A percentile compares a stretch with the other conserved stretches of the same genome.
Conservation (phyloP, 2,888 invertebrate species). For the Phalera bucephala region DNA sequence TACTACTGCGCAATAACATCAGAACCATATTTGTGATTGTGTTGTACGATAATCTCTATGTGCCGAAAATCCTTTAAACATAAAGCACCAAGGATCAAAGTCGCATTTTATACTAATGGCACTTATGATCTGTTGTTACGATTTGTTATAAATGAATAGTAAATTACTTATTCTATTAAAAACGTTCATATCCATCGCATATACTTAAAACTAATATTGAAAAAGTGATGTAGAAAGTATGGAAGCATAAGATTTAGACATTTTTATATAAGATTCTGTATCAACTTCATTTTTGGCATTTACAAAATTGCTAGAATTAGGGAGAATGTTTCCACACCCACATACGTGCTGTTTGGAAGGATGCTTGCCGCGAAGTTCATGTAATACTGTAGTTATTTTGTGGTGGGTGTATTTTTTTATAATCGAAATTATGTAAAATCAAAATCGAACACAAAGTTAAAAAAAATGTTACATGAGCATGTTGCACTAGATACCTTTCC, state of each 20-base stretch:
- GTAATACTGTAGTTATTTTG: too few relatives aligned
- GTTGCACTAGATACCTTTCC: too few relatives aligned
- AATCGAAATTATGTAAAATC: too few relatives aligned
- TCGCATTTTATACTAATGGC: conserved; percentile 32
- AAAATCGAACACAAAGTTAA: too few relatives aligned
- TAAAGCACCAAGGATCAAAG: conserved; percentile 50
- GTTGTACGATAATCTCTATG: conserved; percentile 36
- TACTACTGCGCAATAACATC: too few relatives aligned
- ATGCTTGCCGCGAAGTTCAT: too few relatives aligned
- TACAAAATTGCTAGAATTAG: conserved; percentile 33
- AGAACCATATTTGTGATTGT: too few relatives aligned
- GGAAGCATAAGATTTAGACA: conserved; percentile 35
- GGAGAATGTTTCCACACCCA: too few relatives aligned
- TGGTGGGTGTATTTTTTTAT: too few relatives aligned
- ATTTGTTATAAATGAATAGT: conserved; percentile 10
- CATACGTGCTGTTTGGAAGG: too few relatives aligned
- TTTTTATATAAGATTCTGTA: conserved; percentile 25
- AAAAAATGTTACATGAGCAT: too few relatives aligned
- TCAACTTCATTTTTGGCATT: conserved; percentile 50
- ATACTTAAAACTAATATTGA: conserved; percentile 27
- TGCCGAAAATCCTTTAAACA: conserved; percentile 35
- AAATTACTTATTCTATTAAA: conserved; percentile 28
- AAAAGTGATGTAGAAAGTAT: conserved; percentile 43
- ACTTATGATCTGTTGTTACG: conserved; percentile 34
- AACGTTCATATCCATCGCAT: conserved; percentile 38